Evolutionary conservation across 2,888 invertebrate genomes (phyloP).

Genomic region (Heliconius erato): DNA sequence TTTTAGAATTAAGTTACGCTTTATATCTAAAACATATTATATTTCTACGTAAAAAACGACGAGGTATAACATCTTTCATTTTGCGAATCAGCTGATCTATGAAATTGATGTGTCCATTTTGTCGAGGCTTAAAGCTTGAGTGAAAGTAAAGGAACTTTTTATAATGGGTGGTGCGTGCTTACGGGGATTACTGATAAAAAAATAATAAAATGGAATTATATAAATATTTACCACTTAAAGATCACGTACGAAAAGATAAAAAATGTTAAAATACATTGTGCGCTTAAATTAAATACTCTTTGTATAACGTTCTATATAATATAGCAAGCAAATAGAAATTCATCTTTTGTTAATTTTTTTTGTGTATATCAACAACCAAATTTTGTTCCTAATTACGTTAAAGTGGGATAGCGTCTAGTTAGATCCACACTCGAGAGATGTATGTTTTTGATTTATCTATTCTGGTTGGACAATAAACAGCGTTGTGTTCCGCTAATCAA

Average conservation of each 20-base stretch:
- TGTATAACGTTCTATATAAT: background rate
- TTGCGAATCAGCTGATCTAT: slow-evolving; percentile 6
- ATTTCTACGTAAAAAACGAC: background rate
- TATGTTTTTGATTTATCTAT: no score
- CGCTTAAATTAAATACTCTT: background rate
- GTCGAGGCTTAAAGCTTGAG: background rate
- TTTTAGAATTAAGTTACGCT: background rate
- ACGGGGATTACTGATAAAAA: background rate
- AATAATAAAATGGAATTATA: background rate
- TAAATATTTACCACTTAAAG: slow-evolving; percentile 2
- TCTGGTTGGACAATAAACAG: no score
- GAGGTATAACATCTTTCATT: slow-evolving; percentile 3
- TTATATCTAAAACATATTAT: background rate
- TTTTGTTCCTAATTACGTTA: background rate
- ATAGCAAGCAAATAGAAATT: no score
- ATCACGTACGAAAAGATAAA: background rate
- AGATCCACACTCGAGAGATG: no score
- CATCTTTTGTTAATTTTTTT: no score
- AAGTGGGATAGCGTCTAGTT: background rate
- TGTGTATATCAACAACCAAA: no score
- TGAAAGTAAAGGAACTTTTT: background rate
- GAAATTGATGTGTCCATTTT: slow-evolving; percentile 13
- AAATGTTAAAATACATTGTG: background rate
- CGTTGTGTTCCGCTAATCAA: background rate
- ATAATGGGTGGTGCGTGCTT: background rate